These are phyloP conservation scores for Poecilia velifera DNA, from an alignment of 2,797 vertebrate genomes.

Conservation along the genomic window DNA sequence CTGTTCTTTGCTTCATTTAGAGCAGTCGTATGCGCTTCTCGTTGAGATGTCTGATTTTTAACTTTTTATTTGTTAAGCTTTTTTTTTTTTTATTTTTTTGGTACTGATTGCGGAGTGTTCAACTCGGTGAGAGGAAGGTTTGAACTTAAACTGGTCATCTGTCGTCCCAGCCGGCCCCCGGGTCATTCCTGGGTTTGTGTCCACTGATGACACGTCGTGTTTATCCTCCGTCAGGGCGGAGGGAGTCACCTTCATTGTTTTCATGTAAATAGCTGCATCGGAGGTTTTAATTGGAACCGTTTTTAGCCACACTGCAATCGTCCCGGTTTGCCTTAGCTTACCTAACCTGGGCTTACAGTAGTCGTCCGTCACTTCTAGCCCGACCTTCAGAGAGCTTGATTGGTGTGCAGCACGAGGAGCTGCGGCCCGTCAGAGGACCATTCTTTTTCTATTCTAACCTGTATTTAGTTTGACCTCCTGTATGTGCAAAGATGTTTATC, in stretches of 20 bases:
- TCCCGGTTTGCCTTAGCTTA: slow-evolving; percentile 90
- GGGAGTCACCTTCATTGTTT: slow-evolving; percentile 50
- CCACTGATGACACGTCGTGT: slow-evolving; percentile 36
- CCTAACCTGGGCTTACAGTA: slow-evolving; percentile 83
- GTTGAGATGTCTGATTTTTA: slow-evolving; percentile 46
- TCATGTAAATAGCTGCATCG: slow-evolving; percentile 69
- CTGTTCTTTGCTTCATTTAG: slow-evolving; percentile 30
- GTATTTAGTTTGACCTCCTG: slow-evolving; percentile 89
- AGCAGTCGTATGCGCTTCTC: slow-evolving; percentile 27
- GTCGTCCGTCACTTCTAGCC: slow-evolving; percentile 80
- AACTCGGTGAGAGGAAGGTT: slow-evolving; percentile 27
- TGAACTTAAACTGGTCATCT: slow-evolving; percentile 38
- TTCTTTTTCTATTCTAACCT: slow-evolving; percentile 91
- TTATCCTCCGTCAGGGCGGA: slow-evolving; percentile 39
- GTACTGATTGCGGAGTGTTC: slow-evolving; percentile 62
- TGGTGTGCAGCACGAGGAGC: slow-evolving; percentile 80
- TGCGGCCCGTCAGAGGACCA: slow-evolving; percentile 90
- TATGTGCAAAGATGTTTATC: slow-evolving; percentile 93
- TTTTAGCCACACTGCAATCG: slow-evolving; percentile 78
- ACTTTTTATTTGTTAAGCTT: too few species aligned
- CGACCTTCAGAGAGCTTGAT: slow-evolving; percentile 78
- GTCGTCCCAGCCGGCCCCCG: slow-evolving; percentile 12
- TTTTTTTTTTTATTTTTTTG: slow-evolving; percentile 7
- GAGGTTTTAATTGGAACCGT: slow-evolving; percentile 60
- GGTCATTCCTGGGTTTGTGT: slow-evolving; percentile 44